phyloP scores from a whole-genome alignment of 2,888 invertebrate species.

The Patella depressa region DNA sequence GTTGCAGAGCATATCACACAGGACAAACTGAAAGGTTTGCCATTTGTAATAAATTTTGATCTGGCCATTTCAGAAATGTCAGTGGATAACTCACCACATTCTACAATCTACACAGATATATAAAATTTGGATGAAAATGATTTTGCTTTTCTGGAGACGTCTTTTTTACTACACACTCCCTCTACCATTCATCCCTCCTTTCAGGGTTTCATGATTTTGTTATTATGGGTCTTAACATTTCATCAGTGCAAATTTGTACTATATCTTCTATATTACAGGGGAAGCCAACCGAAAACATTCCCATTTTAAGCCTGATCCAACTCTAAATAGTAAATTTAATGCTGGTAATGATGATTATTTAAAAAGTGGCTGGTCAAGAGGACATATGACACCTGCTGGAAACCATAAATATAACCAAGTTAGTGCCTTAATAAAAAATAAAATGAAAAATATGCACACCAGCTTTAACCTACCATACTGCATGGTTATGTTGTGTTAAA shows the following conservation, averaged over 20 bases:
- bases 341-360: slow-evolving; percentile 61
- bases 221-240: too few relatives aligned
- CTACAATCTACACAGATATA: too few relatives aligned
- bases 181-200: too few relatives aligned
- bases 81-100: too few relatives aligned
- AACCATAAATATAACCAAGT: slow-evolving; percentile 64
- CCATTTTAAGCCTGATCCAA: slow-evolving; percentile 62
- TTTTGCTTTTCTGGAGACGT: too few relatives aligned
- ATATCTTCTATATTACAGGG: slow-evolving; percentile 41
- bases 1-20: slow-evolving; percentile 63
- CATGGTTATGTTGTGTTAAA: too few relatives aligned
- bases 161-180: too few relatives aligned
- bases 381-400: slow-evolving; percentile 69
- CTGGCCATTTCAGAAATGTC: neutral
- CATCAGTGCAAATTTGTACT: too few relatives aligned
- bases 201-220: too few relatives aligned
- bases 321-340: slow-evolving; percentile 48
- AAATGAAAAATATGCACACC: too few relatives aligned
- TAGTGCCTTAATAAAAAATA: neutral
- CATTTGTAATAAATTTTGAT: neutral
- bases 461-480: too few relatives aligned
- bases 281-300: slow-evolving; percentile 53
- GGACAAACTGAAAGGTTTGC: slow-evolving; percentile 46
- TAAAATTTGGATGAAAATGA: too few relatives aligned
- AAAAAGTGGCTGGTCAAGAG: slow-evolving; percentile 68